phyloP scores from a whole-genome alignment of 2,797 vertebrate species.

The Muscicapa striata region DNA sequence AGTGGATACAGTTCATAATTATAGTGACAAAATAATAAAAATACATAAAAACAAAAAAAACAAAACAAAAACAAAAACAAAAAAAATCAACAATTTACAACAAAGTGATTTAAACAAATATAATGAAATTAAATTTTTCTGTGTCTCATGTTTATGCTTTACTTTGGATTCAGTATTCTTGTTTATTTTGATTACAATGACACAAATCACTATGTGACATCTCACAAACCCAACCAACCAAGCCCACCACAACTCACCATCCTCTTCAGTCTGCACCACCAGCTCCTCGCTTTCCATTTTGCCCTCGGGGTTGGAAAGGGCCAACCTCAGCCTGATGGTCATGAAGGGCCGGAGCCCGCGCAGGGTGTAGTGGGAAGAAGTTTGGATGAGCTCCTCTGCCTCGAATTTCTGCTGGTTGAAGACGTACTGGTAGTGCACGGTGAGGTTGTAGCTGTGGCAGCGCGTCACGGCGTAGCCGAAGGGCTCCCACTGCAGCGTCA shows the following conservation, averaged over 20 bases:
- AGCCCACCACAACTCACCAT: slow-evolving; percentile 75
- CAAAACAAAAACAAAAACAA: no score
- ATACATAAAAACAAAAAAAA: no score
- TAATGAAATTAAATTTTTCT: no score
- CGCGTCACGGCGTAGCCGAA: slow-evolving; percentile 95
- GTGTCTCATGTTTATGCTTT: no score
- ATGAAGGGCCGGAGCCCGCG: slow-evolving; percentile 91
- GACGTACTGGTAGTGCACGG: slow-evolving; percentile 93
- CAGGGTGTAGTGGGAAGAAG: slow-evolving; percentile 93
- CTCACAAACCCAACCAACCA: not conserved
- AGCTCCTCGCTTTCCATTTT: slow-evolving; percentile 94
- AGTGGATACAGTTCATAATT: no score
- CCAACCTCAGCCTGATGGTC: slow-evolving; percentile 87
- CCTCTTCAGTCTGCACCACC: slow-evolving; percentile 94
- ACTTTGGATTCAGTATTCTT: no score
- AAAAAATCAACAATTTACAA: no score
- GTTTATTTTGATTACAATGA: no score
- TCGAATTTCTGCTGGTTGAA: slow-evolving; percentile 94
- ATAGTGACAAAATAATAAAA: no score
- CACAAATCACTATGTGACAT: no score
- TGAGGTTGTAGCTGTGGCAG: slow-evolving; percentile 98
- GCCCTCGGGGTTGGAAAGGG: slow-evolving; percentile 93
- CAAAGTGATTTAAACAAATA: no score
- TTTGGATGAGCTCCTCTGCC: slow-evolving; percentile 91
- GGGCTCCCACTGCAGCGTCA: slow-evolving; percentile 96